These are phyloP conservation scores for Fistularia commersonii DNA, from an alignment of 2,797 vertebrate genomes.

Conservation along the genomic window DNA sequence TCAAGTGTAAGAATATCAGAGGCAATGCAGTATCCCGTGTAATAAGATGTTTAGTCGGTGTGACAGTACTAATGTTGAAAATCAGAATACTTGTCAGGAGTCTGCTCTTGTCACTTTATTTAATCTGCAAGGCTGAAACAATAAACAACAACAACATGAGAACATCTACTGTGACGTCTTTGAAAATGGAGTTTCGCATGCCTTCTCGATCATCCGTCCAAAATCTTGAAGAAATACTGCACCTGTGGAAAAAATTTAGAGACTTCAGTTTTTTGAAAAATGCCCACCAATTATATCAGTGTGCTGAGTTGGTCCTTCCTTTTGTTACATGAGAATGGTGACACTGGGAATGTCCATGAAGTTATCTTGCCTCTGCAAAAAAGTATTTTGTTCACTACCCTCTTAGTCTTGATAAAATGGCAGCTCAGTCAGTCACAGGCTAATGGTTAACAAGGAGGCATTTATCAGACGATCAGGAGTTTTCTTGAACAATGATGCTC, in stretches of 20 bases:
- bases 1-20: slow-evolving; percentile 92
- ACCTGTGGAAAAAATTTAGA: slow-evolving; percentile 71
- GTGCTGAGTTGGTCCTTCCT: no score
- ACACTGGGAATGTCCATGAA: slow-evolving; percentile 6
- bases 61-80: slow-evolving; percentile 89
- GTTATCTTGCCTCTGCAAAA: slow-evolving; percentile 22
- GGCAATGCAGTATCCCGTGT: slow-evolving; percentile 95
- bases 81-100: slow-evolving; percentile 91
- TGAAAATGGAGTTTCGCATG: slow-evolving; percentile 12
- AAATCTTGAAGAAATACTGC: slow-evolving; percentile 96
- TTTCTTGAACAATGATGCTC: slow-evolving; percentile 70
- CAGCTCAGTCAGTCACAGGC: slow-evolving; percentile 61
- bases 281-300: no score
- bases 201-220: slow-evolving; percentile 77
- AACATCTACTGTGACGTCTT: slow-evolving; percentile 53
- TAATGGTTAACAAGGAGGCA: slow-evolving; percentile 76
- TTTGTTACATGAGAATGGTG: slow-evolving; percentile 1
- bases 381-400: slow-evolving; percentile 34
- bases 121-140: slow-evolving; percentile 94
- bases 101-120: slow-evolving; percentile 95
- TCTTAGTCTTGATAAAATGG: slow-evolving; percentile 60
- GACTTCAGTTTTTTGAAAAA: not conserved
- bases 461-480: slow-evolving; percentile 77
- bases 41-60: slow-evolving; percentile 88
- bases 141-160: slow-evolving; percentile 89